Evolutionary conservation across 2,888 invertebrate genomes (phyloP), one percentile per base, ranked within the genome.

Genomic region (Troides aeacus): DNA sequence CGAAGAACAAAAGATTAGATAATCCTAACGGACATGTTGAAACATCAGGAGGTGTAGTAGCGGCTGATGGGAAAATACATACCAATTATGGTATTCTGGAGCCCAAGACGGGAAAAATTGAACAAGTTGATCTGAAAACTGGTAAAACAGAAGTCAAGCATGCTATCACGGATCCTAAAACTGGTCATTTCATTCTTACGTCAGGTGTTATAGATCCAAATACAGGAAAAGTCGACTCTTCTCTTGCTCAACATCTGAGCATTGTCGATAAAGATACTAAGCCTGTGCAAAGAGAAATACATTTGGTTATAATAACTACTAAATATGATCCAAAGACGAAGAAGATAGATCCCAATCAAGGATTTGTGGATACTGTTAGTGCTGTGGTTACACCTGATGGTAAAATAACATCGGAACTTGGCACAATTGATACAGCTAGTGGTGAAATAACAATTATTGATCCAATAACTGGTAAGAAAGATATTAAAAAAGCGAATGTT

Each of bases 341-440:
- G 75, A 92, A 88, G 75, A 86, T 92, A 50, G 92, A 92, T 71
- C 87, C 90, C 18, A 88, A 84, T 68, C 86, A 88, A 80, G 87
- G 88, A 36, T 83, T 85, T 62, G 86, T 92, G 1, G 92, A 93
- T 68, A 93, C 94, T 39, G 94, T 95, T 74, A 94, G 93, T 75
- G 95, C 95, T 58, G 90, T 92, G 36, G 87, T 94, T 6, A 94
- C 88, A 18, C 79, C 89, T 42, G 92, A 93, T 78, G 93, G 93
- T 39, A 92, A 87, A 76, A 92, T 93, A 69, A 84, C 86, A 50
- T 95, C 95, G 8, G 95, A 95, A 77, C 93, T 95, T 69, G 95
- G 95, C 18, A 87, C 94, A 57, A 92, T 95, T 42, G 95, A 95
- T 77, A 94, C 94, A 0, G 90, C 93, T 72, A 94, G 93, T 36